Evolutionary conservation across 2,888 invertebrate species (phyloP), one percentile per base, ranked within the genome.

Genomic region (Amblyjoppa proteus): DNA sequence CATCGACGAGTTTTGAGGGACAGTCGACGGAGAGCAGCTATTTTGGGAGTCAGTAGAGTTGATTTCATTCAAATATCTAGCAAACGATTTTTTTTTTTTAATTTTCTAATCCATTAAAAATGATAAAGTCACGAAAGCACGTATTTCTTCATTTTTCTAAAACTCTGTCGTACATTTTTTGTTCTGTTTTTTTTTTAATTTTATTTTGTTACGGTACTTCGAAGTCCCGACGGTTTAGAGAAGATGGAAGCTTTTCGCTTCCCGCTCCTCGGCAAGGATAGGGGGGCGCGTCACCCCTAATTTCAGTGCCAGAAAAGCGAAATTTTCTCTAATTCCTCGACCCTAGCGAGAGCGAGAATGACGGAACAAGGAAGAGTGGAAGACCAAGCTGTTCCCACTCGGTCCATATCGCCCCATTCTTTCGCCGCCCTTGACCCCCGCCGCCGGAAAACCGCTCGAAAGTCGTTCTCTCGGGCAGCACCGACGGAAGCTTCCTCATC

Each of bases 311-410:
- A 73, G 73, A 80, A 61, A 76, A 78, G 51, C 45, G 66, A 70
- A 85, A 85, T 83, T 87, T 79, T 53, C 76, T 81, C 53, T 79
- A 85, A 85, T 87, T 85, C 66, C 74, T 75, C 41, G 11, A 34
- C 31, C 51, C 68, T 16, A 69, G 45, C 41, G 74, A 53, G 66
- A 20, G 34, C 31, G 78, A 70, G 34, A 53, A 34, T 69, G 78
- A 80, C 2, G 74, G 11, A 66, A 56, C 3, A 16, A 34, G 11
- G 25, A 13, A 56, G 73, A 61, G 41, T 74, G 70, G 45, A 66
- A 20, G 69, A 68, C 66, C 70, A 75, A 77, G 41, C 75, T 71
- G 53, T 56, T 28, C 25, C 71, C 13, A 71, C 49, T 66, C 34
- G 53, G 25, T 68, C 69, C 53, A 41, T 53, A 45, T n/a, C 56